Evolutionary conservation across 2,888 invertebrate species (phyloP), one percentile per base, ranked within the genome.

Genomic region (Lycophotia porphyrea): DNA sequence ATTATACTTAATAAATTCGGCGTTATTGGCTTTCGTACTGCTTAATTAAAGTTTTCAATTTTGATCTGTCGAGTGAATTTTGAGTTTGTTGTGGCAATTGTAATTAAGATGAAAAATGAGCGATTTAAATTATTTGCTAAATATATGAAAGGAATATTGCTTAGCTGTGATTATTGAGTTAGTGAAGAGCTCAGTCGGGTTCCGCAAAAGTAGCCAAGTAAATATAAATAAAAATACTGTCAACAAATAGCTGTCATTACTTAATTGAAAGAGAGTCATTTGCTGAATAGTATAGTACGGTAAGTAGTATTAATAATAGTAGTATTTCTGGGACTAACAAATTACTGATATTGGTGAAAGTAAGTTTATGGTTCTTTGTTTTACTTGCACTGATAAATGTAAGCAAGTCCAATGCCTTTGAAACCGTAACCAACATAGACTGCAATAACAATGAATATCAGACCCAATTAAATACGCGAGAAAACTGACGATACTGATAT

Each of bases 1-100:
- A 76, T 27, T 66, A 55, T 64, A 76, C 31, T 66, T 47, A 24
- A 67, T 52, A 52, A 36, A 52, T 60, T 71, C 68, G 39, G 52
- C 24, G 44, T 68, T 76, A 76, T 68, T 80, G 67, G 47, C 74
- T 74, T 80, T 24, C 44, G 61, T 34, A 44, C n/a, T 47, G n/a
- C 1, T 52, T 52, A 61, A 44, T 78, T 78, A 34, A 78, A 44
- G 60, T 67, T 76, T 64, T 71, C 24, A 36, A 44, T 74, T 69
- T 52, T 27, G 78, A 21, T 61, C n/a, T 49, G 21, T 31, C 3
- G 49, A 34, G n/a, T 55, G 55, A 31, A 65, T 39, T 44, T 44
- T 39, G 15, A n/a, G 13, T 1, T 63, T 7, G 18, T 24, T 47
- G 47, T 31, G 21, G 8, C 1, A 66, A 44, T 18, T 18, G 21